Percentiles rank a stretch among this genome's conserved stretches.
Conservation (phyloP, 2,113 vertebrate genomes). For the Columba janthina region DNA sequence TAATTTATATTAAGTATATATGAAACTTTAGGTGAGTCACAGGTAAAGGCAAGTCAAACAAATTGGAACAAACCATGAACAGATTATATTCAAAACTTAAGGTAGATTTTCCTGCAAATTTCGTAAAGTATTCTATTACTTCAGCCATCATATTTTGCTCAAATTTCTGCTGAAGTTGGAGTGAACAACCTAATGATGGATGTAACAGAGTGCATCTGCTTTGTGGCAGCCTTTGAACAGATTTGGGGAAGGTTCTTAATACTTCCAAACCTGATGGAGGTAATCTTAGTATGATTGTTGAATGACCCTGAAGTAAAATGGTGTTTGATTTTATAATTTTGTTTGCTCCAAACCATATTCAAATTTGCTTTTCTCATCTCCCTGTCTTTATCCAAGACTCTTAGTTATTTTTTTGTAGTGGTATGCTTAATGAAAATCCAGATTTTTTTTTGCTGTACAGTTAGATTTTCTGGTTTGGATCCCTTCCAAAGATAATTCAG, state of each 20-base stretch:
- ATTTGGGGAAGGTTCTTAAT: neutral
- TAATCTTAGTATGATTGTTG: neutral
- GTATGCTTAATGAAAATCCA: neutral
- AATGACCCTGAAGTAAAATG: neutral
- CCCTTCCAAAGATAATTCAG: neutral
- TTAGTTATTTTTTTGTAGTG: neutral
- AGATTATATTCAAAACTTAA: neutral
- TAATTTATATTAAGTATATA: neutral
- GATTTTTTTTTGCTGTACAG: neutral
- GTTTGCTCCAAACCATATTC: neutral
- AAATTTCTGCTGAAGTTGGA: neutral
- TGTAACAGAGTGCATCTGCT: neutral
- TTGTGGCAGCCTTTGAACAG: neutral
- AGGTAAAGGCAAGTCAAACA: neutral
- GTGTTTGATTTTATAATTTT: neutral
- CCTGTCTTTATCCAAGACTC: neutral
- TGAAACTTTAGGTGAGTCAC: neutral
- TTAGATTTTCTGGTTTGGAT: slow-evolving; percentile 9
- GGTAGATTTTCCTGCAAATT: neutral
- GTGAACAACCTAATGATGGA: neutral
- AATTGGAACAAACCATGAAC: neutral
- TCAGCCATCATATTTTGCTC: neutral
- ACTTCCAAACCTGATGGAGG: neutral
- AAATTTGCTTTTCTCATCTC: neutral
- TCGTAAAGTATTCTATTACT: neutral